These are phyloP conservation scores for Leptopterna dolabrata DNA, from an alignment of 2,888 invertebrate genomes.

Conservation along the genomic window DNA sequence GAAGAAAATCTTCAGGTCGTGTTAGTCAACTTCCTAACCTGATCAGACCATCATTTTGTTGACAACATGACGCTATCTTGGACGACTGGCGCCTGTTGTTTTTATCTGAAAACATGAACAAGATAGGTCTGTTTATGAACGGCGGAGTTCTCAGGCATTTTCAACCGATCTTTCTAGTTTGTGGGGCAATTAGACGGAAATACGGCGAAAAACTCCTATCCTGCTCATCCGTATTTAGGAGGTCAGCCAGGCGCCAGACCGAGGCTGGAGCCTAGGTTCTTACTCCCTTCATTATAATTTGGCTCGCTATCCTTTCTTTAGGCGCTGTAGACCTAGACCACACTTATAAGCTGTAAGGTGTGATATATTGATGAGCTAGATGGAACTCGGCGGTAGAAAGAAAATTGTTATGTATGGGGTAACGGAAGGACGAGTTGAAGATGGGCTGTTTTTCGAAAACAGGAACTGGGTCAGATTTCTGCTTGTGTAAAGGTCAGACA, in stretches of 20 bases:
- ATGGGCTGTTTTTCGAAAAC: too few species aligned
- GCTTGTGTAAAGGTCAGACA: too few species aligned
- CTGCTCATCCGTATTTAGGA: not conserved
- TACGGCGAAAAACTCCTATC: not conserved
- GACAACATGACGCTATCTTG: not conserved
- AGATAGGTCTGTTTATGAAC: not conserved
- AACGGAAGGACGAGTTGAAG: too few species aligned
- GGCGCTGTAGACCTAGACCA: too few species aligned
- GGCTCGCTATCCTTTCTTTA: not conserved
- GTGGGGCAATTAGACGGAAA: conserved; percentile 1
- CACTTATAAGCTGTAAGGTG: too few species aligned
- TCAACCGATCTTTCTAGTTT: not conserved
- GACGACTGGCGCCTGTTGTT: not conserved
- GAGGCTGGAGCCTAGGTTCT: not conserved
- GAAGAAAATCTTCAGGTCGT: not conserved
- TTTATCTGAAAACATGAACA: not conserved
- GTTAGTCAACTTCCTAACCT: not conserved
- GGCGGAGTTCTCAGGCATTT: not conserved
- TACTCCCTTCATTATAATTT: not conserved
- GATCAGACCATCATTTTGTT: not conserved
- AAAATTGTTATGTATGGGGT: too few species aligned
- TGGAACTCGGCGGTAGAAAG: too few species aligned
- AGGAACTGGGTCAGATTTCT: too few species aligned
- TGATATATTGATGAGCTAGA: too few species aligned
- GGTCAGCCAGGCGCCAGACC: not conserved